Conservation (phyloP, 1,140 invertebrate species). For the Chironomus striatipennis region DNA sequence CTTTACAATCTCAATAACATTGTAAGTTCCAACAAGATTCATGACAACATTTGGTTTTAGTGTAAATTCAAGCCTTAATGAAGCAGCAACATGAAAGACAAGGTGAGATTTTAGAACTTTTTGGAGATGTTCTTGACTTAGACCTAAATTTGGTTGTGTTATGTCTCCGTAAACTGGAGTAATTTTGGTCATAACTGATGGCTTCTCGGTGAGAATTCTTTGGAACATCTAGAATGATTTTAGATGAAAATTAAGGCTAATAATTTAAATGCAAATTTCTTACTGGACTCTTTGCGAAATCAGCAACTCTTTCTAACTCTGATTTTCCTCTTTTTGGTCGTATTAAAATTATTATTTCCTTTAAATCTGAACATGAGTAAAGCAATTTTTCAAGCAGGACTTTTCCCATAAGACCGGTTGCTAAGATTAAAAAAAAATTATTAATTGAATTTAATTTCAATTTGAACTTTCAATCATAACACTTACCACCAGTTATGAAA, state of each 20-base stretch:
- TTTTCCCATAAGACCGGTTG: constrained; percentile 26
- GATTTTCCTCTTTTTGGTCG: constrained; percentile 60
- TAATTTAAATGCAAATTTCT: not conserved
- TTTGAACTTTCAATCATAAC: constrained; percentile 42
- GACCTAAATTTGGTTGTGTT: constrained; percentile 51
- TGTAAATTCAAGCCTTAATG: constrained; percentile 53
- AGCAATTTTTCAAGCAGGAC: constrained; percentile 76
- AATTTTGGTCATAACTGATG: constrained; percentile 50
- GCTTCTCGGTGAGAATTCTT: constrained; percentile 40
- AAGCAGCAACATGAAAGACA: constrained; percentile 79
- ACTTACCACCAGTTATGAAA: constrained; percentile 54
- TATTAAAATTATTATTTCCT: constrained; percentile 65
- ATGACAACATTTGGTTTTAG: constrained; percentile 50
- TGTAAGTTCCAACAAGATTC: constrained; percentile 50
- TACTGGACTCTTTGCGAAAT: constrained; percentile 39
- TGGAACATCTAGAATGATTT: constrained; percentile 47
- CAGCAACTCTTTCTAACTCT: constrained; percentile 48
- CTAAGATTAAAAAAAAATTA: not conserved
- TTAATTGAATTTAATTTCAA: not conserved
- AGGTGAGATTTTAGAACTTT: constrained; percentile 45
- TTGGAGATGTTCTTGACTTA: constrained; percentile 45
- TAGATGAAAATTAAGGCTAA: not conserved
- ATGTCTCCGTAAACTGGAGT: constrained; percentile 58
- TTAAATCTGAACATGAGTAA: constrained; percentile 64
- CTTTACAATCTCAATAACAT: constrained; percentile 46